phyloP scores from a whole-genome alignment of 2,888 invertebrate species.

The Diloba caeruleocephala region DNA sequence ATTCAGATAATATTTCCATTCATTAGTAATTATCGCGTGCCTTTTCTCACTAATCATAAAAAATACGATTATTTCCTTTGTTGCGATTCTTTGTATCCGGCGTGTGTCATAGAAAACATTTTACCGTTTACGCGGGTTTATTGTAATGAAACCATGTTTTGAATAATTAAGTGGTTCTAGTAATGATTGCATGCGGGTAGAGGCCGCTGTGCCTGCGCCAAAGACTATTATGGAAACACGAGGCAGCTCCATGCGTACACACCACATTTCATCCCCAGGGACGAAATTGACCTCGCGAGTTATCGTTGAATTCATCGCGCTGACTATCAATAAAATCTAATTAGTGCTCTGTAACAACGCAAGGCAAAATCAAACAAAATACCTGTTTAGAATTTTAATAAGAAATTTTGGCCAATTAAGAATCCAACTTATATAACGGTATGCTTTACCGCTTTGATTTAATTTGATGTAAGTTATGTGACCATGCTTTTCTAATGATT shows the following conservation, averaged over 20 bases:
- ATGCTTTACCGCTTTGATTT: constrained; percentile 29
- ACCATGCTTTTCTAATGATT: constrained; percentile 37
- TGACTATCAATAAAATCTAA: constrained; percentile 21
- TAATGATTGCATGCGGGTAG: constrained; percentile 63
- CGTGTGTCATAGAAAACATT: constrained; percentile 43
- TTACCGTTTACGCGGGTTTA: constrained; percentile 47
- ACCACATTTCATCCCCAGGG: constrained; percentile 63
- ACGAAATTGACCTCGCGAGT: constrained; percentile 43
- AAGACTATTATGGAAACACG: constrained; percentile 61
- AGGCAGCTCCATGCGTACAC: constrained; percentile 60
- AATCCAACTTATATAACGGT: constrained; percentile 23
- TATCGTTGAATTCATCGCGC: constrained; percentile 30
- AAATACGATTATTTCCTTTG: constrained; percentile 51
- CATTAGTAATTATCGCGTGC: constrained; percentile 48
- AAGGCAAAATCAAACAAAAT: constrained; percentile 16
- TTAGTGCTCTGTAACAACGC: constrained; percentile 12
- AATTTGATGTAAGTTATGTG: constrained; percentile 28
- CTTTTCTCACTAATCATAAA: constrained; percentile 43
- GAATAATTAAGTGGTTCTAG: constrained; percentile 58
- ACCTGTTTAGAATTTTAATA: constrained; percentile 25
- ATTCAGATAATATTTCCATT: constrained; percentile 61
- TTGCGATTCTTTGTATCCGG: constrained; percentile 50
- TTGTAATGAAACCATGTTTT: constrained; percentile 49
- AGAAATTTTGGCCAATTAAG: constrained; percentile 44
- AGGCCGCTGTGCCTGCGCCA: constrained; percentile 58